Percentiles rank a stretch among this genome's conserved stretches.
Evolutionary conservation across 1,140 invertebrate genomes (phyloP).

Genomic region (Vollenhovia emeryi): DNA sequence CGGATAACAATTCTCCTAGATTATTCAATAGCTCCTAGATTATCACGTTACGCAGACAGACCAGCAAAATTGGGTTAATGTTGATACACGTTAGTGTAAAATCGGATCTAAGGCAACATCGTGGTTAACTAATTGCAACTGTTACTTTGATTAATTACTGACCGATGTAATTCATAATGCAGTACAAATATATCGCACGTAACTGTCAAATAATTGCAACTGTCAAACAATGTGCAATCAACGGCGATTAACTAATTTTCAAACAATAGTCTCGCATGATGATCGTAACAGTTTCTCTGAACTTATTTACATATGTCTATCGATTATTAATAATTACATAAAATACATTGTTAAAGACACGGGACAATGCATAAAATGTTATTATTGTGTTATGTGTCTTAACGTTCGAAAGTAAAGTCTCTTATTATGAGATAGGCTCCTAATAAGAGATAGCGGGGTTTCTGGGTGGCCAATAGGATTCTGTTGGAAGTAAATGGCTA

Average conservation of each 20-base stretch:
- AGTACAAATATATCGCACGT: neutral
- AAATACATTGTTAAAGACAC: too few species aligned
- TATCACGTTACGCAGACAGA: conserved; percentile 6
- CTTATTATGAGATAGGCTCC: too few species aligned
- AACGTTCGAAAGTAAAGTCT: too few species aligned
- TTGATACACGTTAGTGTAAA: conserved; percentile 21
- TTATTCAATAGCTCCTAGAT: conserved; percentile 23
- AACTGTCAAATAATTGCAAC: neutral
- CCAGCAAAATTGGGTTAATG: conserved; percentile 9
- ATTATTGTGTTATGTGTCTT: too few species aligned
- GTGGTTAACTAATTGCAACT: neutral
- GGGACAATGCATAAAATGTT: too few species aligned
- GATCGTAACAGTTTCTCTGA: neutral
- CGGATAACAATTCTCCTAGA: conserved; percentile 15
- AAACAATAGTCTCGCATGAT: neutral
- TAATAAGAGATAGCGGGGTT: too few species aligned
- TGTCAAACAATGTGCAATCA: neutral
- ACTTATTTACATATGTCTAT: neutral
- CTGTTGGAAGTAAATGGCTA: too few species aligned
- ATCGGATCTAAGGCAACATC: neutral
- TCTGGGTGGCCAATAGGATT: too few species aligned
- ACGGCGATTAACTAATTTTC: neutral
- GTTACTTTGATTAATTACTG: neutral
- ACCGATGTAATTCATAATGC: conserved; percentile 1
- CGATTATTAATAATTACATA: neutral